These are phyloP conservation scores for Phortica magna DNA, from an alignment of 2,888 invertebrate species.

Conservation along the genomic window DNA sequence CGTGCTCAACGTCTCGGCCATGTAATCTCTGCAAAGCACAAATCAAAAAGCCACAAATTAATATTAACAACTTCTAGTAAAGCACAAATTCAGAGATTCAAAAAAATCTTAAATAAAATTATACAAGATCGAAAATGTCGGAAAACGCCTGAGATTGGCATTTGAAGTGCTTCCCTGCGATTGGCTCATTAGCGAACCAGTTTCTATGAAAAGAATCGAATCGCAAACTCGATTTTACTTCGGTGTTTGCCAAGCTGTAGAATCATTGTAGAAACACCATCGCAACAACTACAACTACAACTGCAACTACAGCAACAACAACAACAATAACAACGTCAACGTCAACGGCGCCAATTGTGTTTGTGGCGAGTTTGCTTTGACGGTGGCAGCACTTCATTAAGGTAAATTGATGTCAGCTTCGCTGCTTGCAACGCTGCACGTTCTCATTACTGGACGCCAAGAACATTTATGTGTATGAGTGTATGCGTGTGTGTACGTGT, in stretches of 20 bases:
- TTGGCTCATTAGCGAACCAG: slow-evolving; percentile 35
- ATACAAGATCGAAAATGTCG: slow-evolving; percentile 3
- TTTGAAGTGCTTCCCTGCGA: slow-evolving; percentile 52
- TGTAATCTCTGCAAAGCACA: slow-evolving; percentile 42
- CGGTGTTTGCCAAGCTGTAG: not conserved
- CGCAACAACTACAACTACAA: not conserved
- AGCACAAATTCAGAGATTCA: not conserved
- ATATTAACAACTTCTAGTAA: slow-evolving; percentile 41
- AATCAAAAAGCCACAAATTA: slow-evolving; percentile 6
- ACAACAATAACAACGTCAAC: not conserved
- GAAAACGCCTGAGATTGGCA: slow-evolving; percentile 47
- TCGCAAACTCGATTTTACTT: not conserved
- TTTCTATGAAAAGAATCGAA: slow-evolving; percentile 28
- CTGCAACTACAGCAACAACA: not conserved
- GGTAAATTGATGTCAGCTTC: slow-evolving; percentile 55
- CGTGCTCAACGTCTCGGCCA: slow-evolving; percentile 74
- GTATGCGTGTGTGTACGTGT: slow-evolving; percentile 36
- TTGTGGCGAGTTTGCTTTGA: slow-evolving; percentile 34
- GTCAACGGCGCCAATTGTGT: not conserved
- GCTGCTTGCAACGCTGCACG: slow-evolving; percentile 35
- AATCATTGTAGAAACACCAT: not conserved
- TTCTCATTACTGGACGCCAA: slow-evolving; percentile 18
- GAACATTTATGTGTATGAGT: slow-evolving; percentile 20
- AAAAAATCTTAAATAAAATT: slow-evolving; percentile 25
- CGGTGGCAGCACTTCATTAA: slow-evolving; percentile 49